Conservation (phyloP, 2,888 invertebrate genomes). For the Tenthredo amoena region DNA sequence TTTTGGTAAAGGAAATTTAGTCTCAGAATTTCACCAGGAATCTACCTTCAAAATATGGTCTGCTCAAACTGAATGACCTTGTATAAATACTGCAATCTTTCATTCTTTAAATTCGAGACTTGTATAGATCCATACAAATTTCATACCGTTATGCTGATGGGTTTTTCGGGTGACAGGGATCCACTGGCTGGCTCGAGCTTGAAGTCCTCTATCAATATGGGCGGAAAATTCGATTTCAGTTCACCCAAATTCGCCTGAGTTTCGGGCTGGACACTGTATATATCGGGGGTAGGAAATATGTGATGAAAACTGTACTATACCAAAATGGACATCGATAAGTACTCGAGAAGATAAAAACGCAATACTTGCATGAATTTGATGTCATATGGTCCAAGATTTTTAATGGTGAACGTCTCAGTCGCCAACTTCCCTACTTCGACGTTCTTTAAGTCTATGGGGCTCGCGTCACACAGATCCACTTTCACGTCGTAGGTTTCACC, state of each 20-base stretch:
- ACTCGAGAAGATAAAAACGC: not conserved
- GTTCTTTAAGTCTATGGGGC: conserved; percentile 81
- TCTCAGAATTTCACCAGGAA: no score
- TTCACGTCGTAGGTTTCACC: conserved; percentile 83
- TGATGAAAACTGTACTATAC: not conserved
- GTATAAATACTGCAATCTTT: no score
- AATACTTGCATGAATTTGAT: conserved; percentile 80
- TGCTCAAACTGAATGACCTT: no score
- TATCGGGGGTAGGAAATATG: not conserved
- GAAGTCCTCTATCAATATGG: conserved; percentile 62
- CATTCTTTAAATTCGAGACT: not conserved
- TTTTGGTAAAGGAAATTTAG: no score
- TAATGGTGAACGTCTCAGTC: conserved; percentile 78
- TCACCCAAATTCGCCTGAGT: conserved; percentile 48
- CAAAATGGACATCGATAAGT: not conserved
- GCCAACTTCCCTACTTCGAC: conserved; percentile 81
- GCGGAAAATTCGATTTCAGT: conserved; percentile 53
- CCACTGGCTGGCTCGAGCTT: conserved; percentile 66
- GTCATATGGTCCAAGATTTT: conserved; percentile 82
- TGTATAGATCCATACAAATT: not conserved
- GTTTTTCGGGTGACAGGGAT: conserved; percentile 62
- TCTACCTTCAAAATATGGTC: no score
- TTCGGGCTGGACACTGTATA: conserved; percentile 4
- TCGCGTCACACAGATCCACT: conserved; percentile 80
- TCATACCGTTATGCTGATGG: conserved; percentile 60